Base-by-base conservation (phyloP, 2,888 invertebrate genomes). In the Adelognathus sp. region DNA sequence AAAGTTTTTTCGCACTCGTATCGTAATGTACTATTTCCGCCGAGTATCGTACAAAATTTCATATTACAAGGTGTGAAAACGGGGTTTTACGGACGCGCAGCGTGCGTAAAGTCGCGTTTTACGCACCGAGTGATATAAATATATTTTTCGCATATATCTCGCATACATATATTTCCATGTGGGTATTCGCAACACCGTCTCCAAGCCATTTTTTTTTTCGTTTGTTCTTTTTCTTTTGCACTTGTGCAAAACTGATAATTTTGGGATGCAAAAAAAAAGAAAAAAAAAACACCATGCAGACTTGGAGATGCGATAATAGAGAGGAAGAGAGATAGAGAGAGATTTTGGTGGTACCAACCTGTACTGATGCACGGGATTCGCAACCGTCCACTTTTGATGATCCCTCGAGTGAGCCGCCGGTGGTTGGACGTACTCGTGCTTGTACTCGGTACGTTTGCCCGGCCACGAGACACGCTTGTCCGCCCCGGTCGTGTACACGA, bases 381-480 rank as follows among this genome's bases (percentile, higher is more conserved):
- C 92, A 24, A 94, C 90, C 70, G 95, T 92, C 92, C 95, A 95
- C 84, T 94, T 94, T 83, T 92, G 93, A 89, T 93, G 93, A 69
- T 93, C 91, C 75, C 92, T 92, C 7, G 93, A 92, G 83, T 94
- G 94, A 76, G 94, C 94, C 81, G 92, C 93, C 56, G 93, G 94
- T 69, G 94, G 94, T 85, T 94, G 93, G 44, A 93, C 92, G 84
- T 93, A 94, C 78, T 93, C 94, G 86, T 92, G 93, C 85, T 93
- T 93, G 64, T 92, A 91, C 81, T 92, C 93, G 14, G 92, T 84
- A 50, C 91, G 84, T 82, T 91, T 91, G 29, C 86, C 88, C 50
- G 93, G 93, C 93, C 94, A 94, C 11, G 94, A 93, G 14, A 93
- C 92, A 46, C 94, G 91, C 84, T 94, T 94, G 81, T 94, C 94